Conservation (phyloP, 2,888 invertebrate species). For the Tachina lurida region DNA sequence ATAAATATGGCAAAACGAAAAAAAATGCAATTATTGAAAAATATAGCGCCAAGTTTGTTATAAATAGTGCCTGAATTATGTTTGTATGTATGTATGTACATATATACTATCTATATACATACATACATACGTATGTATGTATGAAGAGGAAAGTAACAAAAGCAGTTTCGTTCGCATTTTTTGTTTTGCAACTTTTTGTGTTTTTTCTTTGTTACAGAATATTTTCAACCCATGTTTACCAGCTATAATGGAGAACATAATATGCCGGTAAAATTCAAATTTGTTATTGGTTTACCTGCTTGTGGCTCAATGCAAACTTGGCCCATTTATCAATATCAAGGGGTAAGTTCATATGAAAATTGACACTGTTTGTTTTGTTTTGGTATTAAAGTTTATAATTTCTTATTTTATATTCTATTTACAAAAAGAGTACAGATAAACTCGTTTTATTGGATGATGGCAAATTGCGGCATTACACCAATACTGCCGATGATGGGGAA, state of each 20-base stretch:
- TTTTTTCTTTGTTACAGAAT: conserved; percentile 75
- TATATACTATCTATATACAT: too few relatives aligned
- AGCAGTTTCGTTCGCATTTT: neutral
- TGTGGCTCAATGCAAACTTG: conserved; percentile 88
- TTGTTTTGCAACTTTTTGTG: neutral
- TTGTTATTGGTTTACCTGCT: conserved; percentile 87
- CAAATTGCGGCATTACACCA: conserved; percentile 88
- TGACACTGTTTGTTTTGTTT: neutral
- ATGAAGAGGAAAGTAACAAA: neutral
- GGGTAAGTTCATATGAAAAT: conserved; percentile 75
- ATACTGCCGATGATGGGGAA: conserved; percentile 84
- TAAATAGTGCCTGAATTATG: neutral
- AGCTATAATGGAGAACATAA: conserved; percentile 85
- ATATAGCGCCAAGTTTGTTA: conserved; percentile 37
- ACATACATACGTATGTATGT: too few relatives aligned
- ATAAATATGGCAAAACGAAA: conserved; percentile 45
- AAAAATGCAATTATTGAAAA: conserved; percentile 25
- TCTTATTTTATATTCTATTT: conserved; percentile 68
- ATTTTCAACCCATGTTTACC: conserved; percentile 86
- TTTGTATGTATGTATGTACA: neutral
- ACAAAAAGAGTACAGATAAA: conserved; percentile 83
- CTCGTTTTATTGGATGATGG: conserved; percentile 88
- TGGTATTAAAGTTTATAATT: conserved; percentile 19
- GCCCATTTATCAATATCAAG: conserved; percentile 86
- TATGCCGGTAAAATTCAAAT: conserved; percentile 84